A percentile compares a stretch with the other conserved stretches of the same genome.
phyloP scores from a whole-genome alignment of 2,113 vertebrate genomes.

The Columba janthina region DNA sequence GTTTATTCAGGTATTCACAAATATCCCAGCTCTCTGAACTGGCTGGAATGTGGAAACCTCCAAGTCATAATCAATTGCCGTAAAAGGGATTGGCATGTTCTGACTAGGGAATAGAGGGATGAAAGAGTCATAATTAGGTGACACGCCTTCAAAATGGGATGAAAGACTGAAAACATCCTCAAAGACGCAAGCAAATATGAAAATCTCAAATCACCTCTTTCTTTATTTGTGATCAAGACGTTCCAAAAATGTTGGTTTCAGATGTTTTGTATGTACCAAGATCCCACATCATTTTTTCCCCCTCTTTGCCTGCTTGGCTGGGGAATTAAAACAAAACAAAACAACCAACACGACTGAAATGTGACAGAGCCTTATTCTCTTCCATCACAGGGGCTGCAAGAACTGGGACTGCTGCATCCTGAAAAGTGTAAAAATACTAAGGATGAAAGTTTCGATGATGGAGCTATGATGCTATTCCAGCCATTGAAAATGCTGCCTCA shows the following conservation, averaged over 20 bases:
- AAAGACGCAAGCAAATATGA: constrained; percentile 5
- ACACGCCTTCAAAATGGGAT: constrained; percentile 65
- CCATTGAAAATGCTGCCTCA: neutral
- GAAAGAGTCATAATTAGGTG: constrained; percentile 75
- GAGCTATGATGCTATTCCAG: neutral
- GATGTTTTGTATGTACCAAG: neutral
- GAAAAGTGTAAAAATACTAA: neutral
- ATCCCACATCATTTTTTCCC: neutral
- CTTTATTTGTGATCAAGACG: constrained; percentile 24
- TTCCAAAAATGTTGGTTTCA: constrained; percentile 33
- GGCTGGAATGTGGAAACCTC: constrained; percentile 74
- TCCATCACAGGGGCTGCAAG: neutral
- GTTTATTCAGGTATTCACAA: constrained; percentile 81
- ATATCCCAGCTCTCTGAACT: constrained; percentile 73
- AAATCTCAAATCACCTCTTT: constrained; percentile 64
- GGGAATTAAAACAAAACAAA: neutral
- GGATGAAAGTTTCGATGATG: neutral
- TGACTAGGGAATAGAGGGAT: constrained; percentile 64
- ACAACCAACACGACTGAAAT: neutral
- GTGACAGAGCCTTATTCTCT: neutral
- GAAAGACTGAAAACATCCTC: constrained; percentile 70
- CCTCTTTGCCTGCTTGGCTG: neutral
- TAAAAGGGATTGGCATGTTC: constrained; percentile 65
- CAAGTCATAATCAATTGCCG: constrained; percentile 72
- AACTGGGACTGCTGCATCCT: neutral